Base-by-base conservation (phyloP, 2,113 vertebrate species). In the Xiphophorus maculatus region DNA sequence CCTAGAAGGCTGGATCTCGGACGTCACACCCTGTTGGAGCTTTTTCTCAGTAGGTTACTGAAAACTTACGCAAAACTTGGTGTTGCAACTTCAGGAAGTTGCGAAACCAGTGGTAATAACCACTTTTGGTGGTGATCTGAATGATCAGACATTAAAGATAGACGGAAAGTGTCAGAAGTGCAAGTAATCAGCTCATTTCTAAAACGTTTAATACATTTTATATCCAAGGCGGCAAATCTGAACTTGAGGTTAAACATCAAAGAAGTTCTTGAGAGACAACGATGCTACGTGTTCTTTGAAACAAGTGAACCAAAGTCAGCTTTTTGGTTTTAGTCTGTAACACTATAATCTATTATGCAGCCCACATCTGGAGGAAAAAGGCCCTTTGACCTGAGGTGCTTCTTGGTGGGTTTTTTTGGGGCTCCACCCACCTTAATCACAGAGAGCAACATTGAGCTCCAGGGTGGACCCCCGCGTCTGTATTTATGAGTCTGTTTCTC, bases 361-460 rank as follows among this genome's bases (percentile, higher is more conserved):
- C 74, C 71, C 61, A 58, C 82, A 79, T 87, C 73, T 84, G 79
- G 79, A 84, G 84, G 70, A 69, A 72, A 84, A 74, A 27, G 1
- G n/a, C 1, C 30, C 33, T 69, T 54, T 44, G 10, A 76, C 65
- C 70, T 69, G 67, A 62, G n/a, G 74, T 14, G 60, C 28, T 66
- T 79, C 73, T 33, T 54, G 71, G 73, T 70, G 15, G 68, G 62
- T 32, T 62, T 76, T 44, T 70, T 77, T 1, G 4, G 79, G 79
- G 84, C 74, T 82, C 83, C 83, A 66, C 84, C 89, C 88, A 48
- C 70, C 60, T 82, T 90, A 90, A 92, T 88, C 61, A 90, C 72
- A 86, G 82, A 58, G 72, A 84, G 69, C 51, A 35, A 40, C 69
- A 27, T 0, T 42, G 64, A 78, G 73, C 81, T 74, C 17, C n/a